Conservation (phyloP, 2,888 invertebrate species). For the Subacronicta megacephala region DNA sequence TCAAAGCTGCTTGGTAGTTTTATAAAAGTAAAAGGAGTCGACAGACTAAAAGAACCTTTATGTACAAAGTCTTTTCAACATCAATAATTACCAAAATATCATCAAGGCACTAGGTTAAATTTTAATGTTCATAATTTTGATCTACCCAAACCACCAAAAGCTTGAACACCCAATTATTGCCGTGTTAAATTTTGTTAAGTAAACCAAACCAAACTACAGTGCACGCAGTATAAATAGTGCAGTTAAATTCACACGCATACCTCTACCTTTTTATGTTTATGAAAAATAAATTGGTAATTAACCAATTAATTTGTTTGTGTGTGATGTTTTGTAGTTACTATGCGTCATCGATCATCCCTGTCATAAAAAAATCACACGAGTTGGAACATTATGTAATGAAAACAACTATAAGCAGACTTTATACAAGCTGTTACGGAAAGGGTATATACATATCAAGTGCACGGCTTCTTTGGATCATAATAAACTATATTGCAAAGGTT, state of each 20-base stretch:
- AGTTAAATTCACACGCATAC: constrained; percentile 52
- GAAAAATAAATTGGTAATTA: neutral
- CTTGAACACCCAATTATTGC: constrained; percentile 41
- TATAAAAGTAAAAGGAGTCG: too few relatives aligned
- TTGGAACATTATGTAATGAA: too few relatives aligned
- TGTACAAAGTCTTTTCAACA: neutral
- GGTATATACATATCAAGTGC: too few relatives aligned
- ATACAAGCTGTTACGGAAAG: too few relatives aligned
- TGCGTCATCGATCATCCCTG: neutral
- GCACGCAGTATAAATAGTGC: constrained; percentile 53
- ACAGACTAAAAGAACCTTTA: too few relatives aligned
- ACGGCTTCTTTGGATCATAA: too few relatives aligned
- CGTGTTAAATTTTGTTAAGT: constrained; percentile 54
- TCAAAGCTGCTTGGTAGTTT: neutral
- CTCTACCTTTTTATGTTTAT: constrained; percentile 27
- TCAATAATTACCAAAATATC: neutral
- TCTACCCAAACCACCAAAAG: constrained; percentile 54
- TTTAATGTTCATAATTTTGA: constrained; percentile 16
- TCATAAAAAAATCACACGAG: too few relatives aligned
- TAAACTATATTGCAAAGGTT: too few relatives aligned
- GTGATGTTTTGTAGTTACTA: neutral
- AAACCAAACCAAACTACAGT: constrained; percentile 53
- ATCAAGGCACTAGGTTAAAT: neutral
- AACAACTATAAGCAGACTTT: too few relatives aligned
- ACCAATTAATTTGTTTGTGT: too few relatives aligned